phyloP scores from a whole-genome alignment of 2,113 vertebrate species.

The Brevimyrus niger region DNA sequence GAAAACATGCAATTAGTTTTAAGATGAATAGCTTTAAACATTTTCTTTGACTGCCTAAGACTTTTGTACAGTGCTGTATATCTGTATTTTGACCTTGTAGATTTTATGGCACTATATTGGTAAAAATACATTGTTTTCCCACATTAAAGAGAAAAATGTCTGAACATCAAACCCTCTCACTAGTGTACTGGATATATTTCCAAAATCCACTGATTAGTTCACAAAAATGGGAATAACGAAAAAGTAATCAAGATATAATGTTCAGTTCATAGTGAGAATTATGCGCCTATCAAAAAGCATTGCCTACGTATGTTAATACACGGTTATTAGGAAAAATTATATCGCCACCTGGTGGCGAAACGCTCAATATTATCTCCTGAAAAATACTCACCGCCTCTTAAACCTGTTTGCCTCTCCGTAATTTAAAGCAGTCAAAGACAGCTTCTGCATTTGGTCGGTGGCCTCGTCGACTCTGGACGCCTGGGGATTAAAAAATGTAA shows the following conservation, averaged over 20 bases:
- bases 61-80: neutral
- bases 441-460: slow-evolving; percentile 28
- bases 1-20: neutral
- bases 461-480: slow-evolving; percentile 6
- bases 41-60: neutral
- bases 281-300: neutral
- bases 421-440: slow-evolving; percentile 16
- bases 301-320: neutral
- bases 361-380: slow-evolving; percentile 7
- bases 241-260: neutral
- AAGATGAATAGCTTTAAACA: neutral
- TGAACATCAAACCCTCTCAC: neutral
- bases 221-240: neutral
- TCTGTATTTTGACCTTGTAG: neutral
- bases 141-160: neutral
- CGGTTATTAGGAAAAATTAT: neutral
- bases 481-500: slow-evolving; percentile 24
- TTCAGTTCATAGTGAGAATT: neutral
- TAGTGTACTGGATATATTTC: neutral
- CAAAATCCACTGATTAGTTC: neutral
- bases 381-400: slow-evolving; percentile 41
- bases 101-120: neutral
- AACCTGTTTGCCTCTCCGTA: slow-evolving; percentile 36
- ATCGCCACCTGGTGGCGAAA: slow-evolving; percentile 48
- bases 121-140: neutral